Evolutionary conservation across 1,140 invertebrate genomes (phyloP), one percentile per base, ranked within the genome.

Genomic region (Augochlora pura): DNA sequence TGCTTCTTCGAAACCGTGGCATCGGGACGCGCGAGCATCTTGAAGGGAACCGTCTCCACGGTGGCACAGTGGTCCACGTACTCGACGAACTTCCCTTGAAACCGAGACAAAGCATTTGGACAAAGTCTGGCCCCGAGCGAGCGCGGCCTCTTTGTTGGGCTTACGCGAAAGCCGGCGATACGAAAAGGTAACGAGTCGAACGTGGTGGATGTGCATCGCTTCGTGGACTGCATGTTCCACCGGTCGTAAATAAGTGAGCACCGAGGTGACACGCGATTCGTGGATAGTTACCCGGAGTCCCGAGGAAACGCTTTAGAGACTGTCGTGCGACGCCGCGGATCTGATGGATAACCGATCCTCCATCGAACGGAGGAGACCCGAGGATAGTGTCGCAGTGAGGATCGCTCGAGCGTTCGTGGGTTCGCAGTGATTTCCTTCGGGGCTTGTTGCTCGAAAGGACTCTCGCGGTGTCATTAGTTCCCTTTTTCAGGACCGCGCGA

Each of bases 1-100:
- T 71, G 75, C 59, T 71, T 77, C 57, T 52, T 39, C 66, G 66
- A 63, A 70, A 77, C 42, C 27, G 75, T 77, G 18, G 57, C 75
- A 42, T 42, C 67, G 67, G 42, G 59, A 4, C 25, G 9, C 25
- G 12, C 18, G 38, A 46, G n/a, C 25, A 14, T 14, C 16, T 27
- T 27, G 21, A 27, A 64, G 14, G 68, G 14, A 10, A 18, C 57
- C 54, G 5, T 68, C 10, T 6, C 27, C 6, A 12, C 66, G n/a
- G 21, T 66, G 39, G 6, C 7, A 4, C 32, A 4, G 32, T 32
- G 32, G 32, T 32, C 32, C 32, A 32, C 1, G 32, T 32, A 4
- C 32, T 4, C 32, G 32, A 4, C 32, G 32, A 32, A 32, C 32
- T 32, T 32, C 32, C 32, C 32, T 32, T 4, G 32, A 32, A 32